phyloP scores from a whole-genome alignment of 1,140 invertebrate species.

The Calephelis nemesis region DNA sequence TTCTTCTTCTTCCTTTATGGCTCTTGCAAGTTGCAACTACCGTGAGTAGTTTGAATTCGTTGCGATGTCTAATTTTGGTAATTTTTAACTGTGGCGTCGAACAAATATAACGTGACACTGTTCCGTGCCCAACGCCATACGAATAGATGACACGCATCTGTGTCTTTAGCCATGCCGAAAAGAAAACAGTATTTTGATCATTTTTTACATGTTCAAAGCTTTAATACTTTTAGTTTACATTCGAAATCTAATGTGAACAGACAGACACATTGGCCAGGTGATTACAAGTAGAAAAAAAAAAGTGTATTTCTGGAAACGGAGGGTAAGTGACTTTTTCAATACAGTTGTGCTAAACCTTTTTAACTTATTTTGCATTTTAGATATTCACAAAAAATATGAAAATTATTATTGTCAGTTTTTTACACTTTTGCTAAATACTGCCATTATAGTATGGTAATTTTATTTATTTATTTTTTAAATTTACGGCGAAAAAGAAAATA shows the following conservation, averaged over 20 bases:
- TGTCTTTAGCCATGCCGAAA: slow-evolving; percentile 21
- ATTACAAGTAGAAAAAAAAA: slow-evolving; percentile 15
- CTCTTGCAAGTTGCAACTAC: too few relatives aligned
- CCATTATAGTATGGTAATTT: not conserved
- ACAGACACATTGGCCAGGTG: slow-evolving; percentile 8
- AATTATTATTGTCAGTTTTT: slow-evolving; percentile 9
- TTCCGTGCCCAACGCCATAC: slow-evolving; percentile 15
- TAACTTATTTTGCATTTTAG: slow-evolving; percentile 2
- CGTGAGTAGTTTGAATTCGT: too few relatives aligned
- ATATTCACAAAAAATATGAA: slow-evolving; percentile 13
- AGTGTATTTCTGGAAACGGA: slow-evolving; percentile 23
- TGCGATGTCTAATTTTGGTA: slow-evolving; percentile 16
- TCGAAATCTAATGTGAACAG: slow-evolving; percentile 18
- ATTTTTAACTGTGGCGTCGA: slow-evolving; percentile 18
- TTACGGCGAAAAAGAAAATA: not conserved
- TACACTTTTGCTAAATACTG: slow-evolving; percentile 16
- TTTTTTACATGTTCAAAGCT: slow-evolving; percentile 14
- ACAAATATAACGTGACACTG: slow-evolving; percentile 21
- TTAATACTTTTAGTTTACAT: slow-evolving; percentile 17
- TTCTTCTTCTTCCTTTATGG: too few relatives aligned
- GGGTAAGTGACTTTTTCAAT: slow-evolving; percentile 15
- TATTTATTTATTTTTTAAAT: not conserved
- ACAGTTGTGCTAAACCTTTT: slow-evolving; percentile 22
- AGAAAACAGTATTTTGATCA: slow-evolving; percentile 20
- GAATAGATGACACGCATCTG: slow-evolving; percentile 21